A percentile compares a stretch with the other conserved stretches of the same genome.
Conservation (phyloP, 2,113 vertebrate genomes). For the Erythrolamprus reginae region DNA sequence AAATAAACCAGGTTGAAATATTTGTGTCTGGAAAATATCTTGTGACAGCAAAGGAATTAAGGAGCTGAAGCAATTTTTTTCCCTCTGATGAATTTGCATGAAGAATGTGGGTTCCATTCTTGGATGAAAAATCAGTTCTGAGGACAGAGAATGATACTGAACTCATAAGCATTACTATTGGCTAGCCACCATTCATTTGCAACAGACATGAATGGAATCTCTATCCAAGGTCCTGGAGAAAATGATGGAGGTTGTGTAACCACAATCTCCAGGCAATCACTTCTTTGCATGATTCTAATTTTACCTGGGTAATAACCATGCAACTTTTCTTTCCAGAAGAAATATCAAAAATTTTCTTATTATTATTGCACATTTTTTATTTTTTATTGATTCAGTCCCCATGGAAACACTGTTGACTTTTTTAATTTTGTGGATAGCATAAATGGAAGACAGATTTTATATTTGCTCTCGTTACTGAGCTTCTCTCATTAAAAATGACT, state of each 20-base stretch:
- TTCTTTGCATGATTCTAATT: not conserved
- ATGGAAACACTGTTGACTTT: conserved; percentile 29
- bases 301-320: not conserved
- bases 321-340: not conserved
- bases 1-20: conserved; percentile 10
- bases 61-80: not conserved
- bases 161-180: not conserved
- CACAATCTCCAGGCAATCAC: not conserved
- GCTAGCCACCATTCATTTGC: not conserved
- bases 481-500: conserved; percentile 60
- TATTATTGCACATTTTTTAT: not conserved
- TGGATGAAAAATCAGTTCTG: not conserved
- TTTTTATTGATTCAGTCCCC: conserved; percentile 12
- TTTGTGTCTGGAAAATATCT: conserved; percentile 36
- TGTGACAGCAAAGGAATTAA: not conserved
- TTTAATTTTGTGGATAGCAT: conserved; percentile 23
- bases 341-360: not conserved
- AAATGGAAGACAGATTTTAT: conserved; percentile 39
- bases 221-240: not conserved
- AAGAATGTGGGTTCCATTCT: not conserved
- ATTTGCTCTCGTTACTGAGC: conserved; percentile 38
- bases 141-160: not conserved
- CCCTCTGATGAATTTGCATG: fast-evolving
- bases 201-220: not conserved
- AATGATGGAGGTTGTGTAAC: not conserved